Evolutionary conservation across 1,140 invertebrate species (phyloP).

Genomic region (Theocolax elegans): DNA sequence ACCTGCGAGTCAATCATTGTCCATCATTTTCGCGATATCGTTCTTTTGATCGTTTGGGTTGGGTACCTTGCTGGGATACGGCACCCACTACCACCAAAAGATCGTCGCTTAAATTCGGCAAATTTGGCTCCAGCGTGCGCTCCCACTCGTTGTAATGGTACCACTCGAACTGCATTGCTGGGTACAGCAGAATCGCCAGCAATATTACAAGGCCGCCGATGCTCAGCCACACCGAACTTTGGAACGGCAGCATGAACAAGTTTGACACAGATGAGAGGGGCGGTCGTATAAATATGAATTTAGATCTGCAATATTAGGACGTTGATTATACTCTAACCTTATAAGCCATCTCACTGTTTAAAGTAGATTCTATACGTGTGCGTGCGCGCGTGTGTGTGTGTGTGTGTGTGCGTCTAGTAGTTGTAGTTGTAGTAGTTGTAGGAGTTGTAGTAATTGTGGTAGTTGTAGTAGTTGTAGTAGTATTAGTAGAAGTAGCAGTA

Average conservation of each 20-base stretch:
- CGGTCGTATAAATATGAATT: slow-evolving; percentile 74
- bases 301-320: no score
- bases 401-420: no score
- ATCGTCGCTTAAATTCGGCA: slow-evolving; percentile 51
- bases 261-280: slow-evolving; percentile 76
- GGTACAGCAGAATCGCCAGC: slow-evolving; percentile 61
- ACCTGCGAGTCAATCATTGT: slow-evolving; percentile 42
- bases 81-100: slow-evolving; percentile 54
- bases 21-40: no score
- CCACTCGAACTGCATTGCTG: slow-evolving; percentile 31
- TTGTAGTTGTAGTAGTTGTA: no score
- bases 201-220: slow-evolving; percentile 60
- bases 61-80: slow-evolving; percentile 56
- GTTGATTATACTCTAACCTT: no score
- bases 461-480: no score
- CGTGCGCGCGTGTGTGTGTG: no score
- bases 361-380: no score
- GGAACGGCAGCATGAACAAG: slow-evolving; percentile 73
- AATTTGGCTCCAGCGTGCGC: neutral
- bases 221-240: slow-evolving; percentile 71
- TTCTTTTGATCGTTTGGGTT: no score
- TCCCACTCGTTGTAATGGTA: slow-evolving; percentile 45
- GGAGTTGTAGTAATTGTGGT: no score
- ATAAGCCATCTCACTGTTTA: no score
- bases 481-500: no score